Evolutionary conservation across 2,888 invertebrate genomes (phyloP).

Genomic region (Anagyrus pseudococci): DNA sequence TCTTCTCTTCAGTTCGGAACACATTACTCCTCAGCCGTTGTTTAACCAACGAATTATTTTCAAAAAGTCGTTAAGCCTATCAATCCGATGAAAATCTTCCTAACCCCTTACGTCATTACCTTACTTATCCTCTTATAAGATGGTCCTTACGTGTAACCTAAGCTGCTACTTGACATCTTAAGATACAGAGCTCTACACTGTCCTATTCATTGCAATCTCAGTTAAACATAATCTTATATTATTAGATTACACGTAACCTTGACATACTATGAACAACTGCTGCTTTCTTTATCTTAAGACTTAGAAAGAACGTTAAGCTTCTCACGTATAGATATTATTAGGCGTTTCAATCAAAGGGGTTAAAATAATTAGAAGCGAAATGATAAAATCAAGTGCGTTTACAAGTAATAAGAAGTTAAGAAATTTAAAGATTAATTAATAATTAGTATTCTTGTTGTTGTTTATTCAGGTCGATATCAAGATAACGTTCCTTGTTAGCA

Average conservation of each 20-base stretch:
- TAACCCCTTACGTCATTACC: too few relatives aligned
- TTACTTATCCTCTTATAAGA: constrained; percentile 15
- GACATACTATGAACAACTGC: constrained; percentile 22
- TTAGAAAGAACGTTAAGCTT: constrained; percentile 25
- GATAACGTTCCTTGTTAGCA: constrained; percentile 21
- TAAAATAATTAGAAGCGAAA: too few relatives aligned
- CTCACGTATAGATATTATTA: constrained; percentile 6
- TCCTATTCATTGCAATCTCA: constrained; percentile 26
- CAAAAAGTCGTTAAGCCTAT: constrained; percentile 15
- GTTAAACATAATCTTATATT: constrained; percentile 24
- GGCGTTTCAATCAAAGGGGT: neutral
- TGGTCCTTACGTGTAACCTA: constrained; percentile 31
- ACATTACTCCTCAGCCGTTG: neutral
- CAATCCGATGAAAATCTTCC: constrained; percentile 1
- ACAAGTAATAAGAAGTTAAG: neutral
- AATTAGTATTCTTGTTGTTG: neutral
- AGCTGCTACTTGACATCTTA: constrained; percentile 29
- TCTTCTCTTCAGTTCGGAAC: constrained; percentile 18
- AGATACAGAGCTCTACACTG: constrained; percentile 19
- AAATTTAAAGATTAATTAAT: neutral
- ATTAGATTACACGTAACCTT: constrained; percentile 25
- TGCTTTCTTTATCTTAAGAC: constrained; percentile 28
- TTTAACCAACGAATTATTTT: neutral
- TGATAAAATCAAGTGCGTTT: too few relatives aligned
- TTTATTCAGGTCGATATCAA: constrained; percentile 13